Evolutionary conservation across 2,113 vertebrate genomes (phyloP), one percentile per base, ranked within the genome.

Genomic region (Neotoma lepida): DNA sequence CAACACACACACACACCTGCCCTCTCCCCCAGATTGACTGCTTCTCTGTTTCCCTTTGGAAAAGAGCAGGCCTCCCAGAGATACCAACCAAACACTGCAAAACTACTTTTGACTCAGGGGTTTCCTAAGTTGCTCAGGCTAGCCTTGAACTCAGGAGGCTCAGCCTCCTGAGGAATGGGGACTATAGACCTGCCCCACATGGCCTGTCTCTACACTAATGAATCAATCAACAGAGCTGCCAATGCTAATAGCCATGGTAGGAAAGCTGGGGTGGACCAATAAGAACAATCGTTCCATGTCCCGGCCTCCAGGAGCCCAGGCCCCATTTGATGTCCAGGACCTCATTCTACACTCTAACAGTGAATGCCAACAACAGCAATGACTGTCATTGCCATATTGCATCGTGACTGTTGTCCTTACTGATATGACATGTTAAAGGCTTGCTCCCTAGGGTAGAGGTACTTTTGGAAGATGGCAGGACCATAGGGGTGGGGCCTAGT

Each of bases 241-340:
- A 13, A 6, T 61, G 20, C 24, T 49, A 39, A 39, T 24, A 63
- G 17, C 8, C 20, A 58, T 0, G 4, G 8, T 1, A n/a, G 15
- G 58, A 2, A 61, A 44, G 12, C 24, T 8, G 33, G 24, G 51
- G 35, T 56, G 5, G 17, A 51, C 46, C 33, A n/a, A 41, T 30
- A 35, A 78, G n/a, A 78, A 12, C 71, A 18, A 17, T 68, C 15
- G 28, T 13, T 20, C 76, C 10, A 5, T 15, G 70, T 41, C 58
- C 2, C 54, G 41, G 12, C 41, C 76, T 63, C 54, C 77, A 33
- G 64, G 41, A 81, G 18, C 10, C 35, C 64, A 30, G 8, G 10
- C 46, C 44, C 39, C 70, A 39, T 20, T 22, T 90, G 51, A 58
- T 58, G 33, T 58, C 46, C 49, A 39, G 88, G 58, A 30, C 49